phyloP scores from a whole-genome alignment of 30 jellyfish, hydroid and myxozoan species.

The Mastigias papua region DNA sequence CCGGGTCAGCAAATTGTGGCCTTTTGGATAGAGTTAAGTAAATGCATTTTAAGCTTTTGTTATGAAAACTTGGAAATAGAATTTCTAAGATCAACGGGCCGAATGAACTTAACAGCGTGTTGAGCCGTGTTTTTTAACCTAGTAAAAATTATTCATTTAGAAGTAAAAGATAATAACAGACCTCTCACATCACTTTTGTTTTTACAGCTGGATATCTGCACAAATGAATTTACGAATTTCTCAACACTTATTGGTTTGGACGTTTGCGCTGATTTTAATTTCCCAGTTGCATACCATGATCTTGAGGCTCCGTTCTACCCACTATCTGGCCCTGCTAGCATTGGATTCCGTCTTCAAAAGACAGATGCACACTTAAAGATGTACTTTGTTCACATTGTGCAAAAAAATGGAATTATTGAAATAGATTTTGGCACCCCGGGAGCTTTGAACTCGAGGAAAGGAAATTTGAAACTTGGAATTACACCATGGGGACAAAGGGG shows the following conservation, averaged over 20 bases:
- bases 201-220: constrained; percentile 74
- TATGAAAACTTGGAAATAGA: too few relatives aligned
- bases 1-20: too few relatives aligned
- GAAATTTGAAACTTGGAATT: constrained; percentile 75
- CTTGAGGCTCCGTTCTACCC: constrained; percentile 90
- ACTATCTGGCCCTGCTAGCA: constrained; percentile 92
- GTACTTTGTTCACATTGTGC: constrained; percentile 57
- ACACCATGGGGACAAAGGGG: constrained; percentile 73
- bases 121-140: too few relatives aligned
- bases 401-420: constrained; percentile 70
- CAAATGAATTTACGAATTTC: constrained; percentile 75
- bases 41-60: too few relatives aligned
- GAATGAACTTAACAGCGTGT: too few relatives aligned
- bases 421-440: constrained; percentile 89
- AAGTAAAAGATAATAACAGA: too few relatives aligned
- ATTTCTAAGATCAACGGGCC: too few relatives aligned
- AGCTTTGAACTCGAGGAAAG: constrained; percentile 54
- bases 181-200: neutral
- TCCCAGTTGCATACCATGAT: constrained; percentile 90
- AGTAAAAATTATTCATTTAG: too few relatives aligned
- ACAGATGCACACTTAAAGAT: constrained; percentile 67
- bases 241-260: constrained; percentile 77
- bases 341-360: constrained; percentile 71
- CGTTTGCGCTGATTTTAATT: constrained; percentile 74
- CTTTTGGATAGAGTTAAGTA: too few relatives aligned